These are phyloP conservation scores for Yponomeuta malinellus DNA, from an alignment of 2,888 invertebrate genomes.

Conservation along the genomic window DNA sequence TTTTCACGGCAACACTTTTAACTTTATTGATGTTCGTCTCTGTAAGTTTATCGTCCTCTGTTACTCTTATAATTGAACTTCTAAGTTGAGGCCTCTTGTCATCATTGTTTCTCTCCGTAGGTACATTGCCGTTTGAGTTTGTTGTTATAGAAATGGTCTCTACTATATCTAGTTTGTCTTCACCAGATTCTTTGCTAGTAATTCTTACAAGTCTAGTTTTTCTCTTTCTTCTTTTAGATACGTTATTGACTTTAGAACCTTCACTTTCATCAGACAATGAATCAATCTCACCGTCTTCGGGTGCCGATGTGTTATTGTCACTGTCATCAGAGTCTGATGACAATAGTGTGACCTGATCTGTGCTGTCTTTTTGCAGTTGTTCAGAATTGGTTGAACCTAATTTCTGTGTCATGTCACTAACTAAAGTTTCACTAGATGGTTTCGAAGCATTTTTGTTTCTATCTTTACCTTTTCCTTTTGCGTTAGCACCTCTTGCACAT, in stretches of 20 bases:
- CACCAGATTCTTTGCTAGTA: neutral
- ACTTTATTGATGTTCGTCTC: neutral
- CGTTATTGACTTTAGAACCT: neutral
- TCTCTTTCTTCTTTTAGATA: neutral
- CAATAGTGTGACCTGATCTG: constrained; percentile 33
- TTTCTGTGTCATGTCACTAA: constrained; percentile 55
- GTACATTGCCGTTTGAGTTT: neutral
- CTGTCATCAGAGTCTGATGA: constrained; percentile 26
- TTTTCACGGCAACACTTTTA: neutral
- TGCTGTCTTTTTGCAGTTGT: constrained; percentile 31
- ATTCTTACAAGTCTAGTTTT: neutral
- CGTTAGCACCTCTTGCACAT: neutral
- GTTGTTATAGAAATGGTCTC: neutral
- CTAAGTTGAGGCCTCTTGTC: constrained; percentile 4
- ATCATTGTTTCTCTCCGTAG: constrained; percentile 1
- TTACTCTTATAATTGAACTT: neutral
- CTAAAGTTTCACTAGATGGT: constrained; percentile 64
- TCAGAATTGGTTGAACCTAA: constrained; percentile 53
- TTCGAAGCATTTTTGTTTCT: constrained; percentile 67
- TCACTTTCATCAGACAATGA: neutral
- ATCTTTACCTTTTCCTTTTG: constrained; percentile 26
- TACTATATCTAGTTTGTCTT: neutral
- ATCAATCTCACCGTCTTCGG: neutral
- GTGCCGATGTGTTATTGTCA: neutral
- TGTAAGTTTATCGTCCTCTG: constrained; percentile 15